phyloP scores from a whole-genome alignment of 2,113 vertebrate species.

The Rutilus rutilus region DNA sequence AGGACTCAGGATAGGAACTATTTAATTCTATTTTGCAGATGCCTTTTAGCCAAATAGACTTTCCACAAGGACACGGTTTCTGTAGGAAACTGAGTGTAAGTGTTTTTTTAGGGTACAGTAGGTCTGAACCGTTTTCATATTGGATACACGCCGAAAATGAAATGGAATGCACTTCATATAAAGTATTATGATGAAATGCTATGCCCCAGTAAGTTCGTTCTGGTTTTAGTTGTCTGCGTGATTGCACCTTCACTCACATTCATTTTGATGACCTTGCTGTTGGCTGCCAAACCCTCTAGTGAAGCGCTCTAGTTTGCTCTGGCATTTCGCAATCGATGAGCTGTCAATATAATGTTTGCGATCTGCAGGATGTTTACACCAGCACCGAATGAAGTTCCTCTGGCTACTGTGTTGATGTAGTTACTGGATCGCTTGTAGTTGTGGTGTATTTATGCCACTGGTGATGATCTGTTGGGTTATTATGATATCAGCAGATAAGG shows the following conservation, averaged over 20 bases:
- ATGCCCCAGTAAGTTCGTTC: neutral
- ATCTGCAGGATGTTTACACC: constrained; percentile 24
- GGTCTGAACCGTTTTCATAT: neutral
- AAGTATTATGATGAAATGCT: neutral
- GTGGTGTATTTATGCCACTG: neutral
- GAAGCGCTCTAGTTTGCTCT: constrained; percentile 1
- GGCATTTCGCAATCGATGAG: constrained; percentile 9
- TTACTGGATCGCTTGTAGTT: neutral
- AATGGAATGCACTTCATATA: neutral
- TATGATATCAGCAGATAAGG: neutral
- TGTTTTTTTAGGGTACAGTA: neutral
- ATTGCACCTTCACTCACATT: neutral
- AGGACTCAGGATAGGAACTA: constrained; percentile 24
- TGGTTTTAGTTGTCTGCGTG: neutral
- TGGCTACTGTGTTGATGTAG: neutral
- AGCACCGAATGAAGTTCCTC: neutral
- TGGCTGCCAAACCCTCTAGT: neutral
- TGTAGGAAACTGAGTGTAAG: neutral
- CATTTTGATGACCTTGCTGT: constrained; percentile 15
- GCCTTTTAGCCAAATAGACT: neutral
- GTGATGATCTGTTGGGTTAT: neutral
- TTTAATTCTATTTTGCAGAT: constrained; percentile 30
- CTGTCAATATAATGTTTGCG: constrained; percentile 36
- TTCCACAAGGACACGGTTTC: neutral
- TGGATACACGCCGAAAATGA: neutral